Evolutionary conservation across 2,113 vertebrate genomes (phyloP).

Genomic region (Prinia subflava): DNA sequence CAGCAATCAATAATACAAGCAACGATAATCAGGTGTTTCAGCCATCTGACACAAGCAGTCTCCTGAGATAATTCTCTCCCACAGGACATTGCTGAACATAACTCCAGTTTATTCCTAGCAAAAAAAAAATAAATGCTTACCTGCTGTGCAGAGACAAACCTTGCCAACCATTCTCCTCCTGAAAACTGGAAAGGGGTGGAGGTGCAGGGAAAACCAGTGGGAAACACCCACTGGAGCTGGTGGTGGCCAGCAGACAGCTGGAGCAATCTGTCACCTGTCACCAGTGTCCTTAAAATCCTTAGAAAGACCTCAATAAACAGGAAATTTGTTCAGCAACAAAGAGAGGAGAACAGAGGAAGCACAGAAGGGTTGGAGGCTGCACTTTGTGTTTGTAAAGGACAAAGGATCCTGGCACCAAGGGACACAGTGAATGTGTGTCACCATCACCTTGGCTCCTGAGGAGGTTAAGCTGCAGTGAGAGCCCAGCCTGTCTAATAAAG

Average conservation of each 20-base stretch:
- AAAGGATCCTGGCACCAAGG: not conserved
- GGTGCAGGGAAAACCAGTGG: not conserved
- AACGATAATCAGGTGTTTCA: slow-evolving; percentile 46
- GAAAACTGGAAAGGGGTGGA: not conserved
- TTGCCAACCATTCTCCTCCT: not conserved
- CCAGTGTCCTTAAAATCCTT: not conserved
- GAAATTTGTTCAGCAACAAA: not conserved
- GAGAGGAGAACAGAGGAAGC: not conserved
- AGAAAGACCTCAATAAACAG: not conserved
- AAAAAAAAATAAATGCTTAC: not conserved
- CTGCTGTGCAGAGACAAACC: not conserved
- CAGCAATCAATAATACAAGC: slow-evolving; percentile 61
- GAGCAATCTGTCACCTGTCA: not conserved
- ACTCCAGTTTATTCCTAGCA: slow-evolving; percentile 20
- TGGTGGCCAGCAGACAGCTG: not conserved
- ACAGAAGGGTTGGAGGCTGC: not conserved
- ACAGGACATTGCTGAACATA: slow-evolving; percentile 31
- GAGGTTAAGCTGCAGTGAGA: not conserved
- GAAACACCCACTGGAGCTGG: not conserved
- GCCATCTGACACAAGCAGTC: slow-evolving; percentile 44
- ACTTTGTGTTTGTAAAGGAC: not conserved
- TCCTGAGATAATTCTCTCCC: slow-evolving; percentile 59
- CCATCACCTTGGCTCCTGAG: not conserved
- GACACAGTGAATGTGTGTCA: not conserved
- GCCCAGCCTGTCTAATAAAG: not conserved